phyloP scores from a whole-genome alignment of 1,140 invertebrate species.

The Armadillidium nasatum region DNA sequence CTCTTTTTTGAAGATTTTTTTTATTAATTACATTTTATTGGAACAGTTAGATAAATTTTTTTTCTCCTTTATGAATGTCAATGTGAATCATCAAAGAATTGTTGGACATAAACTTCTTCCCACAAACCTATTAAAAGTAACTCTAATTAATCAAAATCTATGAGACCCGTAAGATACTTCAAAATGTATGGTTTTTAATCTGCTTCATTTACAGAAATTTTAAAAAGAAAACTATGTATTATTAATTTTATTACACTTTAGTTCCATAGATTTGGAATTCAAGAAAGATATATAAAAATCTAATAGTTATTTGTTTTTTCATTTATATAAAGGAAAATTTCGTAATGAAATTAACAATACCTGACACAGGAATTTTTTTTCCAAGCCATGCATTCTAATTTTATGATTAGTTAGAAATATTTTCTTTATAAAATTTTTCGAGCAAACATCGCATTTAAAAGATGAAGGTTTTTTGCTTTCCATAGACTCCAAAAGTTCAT shows the following conservation, averaged over 20 bases:
- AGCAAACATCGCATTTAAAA: constrained; percentile 44
- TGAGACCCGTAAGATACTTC: not conserved
- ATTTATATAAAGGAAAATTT: not conserved
- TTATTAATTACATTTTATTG: too few relatives aligned
- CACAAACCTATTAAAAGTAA: constrained; percentile 44
- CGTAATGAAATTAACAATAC: constrained; percentile 24
- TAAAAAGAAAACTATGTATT: too few relatives aligned
- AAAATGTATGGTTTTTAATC: too few relatives aligned
- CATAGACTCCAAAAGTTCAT: constrained; percentile 41
- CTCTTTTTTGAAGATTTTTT: constrained; percentile 44
- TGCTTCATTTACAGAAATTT: too few relatives aligned
- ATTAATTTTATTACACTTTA: too few relatives aligned
- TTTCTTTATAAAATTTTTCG: constrained; percentile 43
- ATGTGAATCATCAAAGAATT: constrained; percentile 45
- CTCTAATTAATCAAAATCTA: not conserved
- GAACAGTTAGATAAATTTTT: constrained; percentile 44
- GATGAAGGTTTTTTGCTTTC: constrained; percentile 18
- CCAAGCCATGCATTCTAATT: constrained; percentile 44
- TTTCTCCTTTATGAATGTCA: constrained; percentile 42
- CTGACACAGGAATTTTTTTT: constrained; percentile 47
- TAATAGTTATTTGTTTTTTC: too few relatives aligned
- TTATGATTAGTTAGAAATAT: constrained; percentile 46
- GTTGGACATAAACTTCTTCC: constrained; percentile 46
- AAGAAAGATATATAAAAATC: not conserved
- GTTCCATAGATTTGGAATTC: too few relatives aligned